phyloP scores from a whole-genome alignment of 2,797 vertebrate genomes.

The Chaetodon trifasciatus region DNA sequence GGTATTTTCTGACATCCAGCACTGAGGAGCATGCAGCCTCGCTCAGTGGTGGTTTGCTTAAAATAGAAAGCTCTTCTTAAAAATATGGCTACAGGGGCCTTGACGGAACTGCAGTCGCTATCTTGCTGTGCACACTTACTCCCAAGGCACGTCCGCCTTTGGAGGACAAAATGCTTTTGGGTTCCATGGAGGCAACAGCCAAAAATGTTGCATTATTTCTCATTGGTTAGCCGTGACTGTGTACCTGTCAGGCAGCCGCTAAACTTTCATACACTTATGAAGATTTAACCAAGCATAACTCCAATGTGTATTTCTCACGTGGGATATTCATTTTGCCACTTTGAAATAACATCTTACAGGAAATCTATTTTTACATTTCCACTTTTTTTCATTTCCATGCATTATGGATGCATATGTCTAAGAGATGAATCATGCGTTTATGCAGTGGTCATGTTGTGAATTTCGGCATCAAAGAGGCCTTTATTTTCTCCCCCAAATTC shows the following conservation, averaged over 20 bases:
- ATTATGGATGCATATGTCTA: slow-evolving; percentile 51
- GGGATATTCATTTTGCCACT: slow-evolving; percentile 44
- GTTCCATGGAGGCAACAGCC: slow-evolving; percentile 44
- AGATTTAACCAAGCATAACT: slow-evolving; percentile 31
- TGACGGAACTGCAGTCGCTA: slow-evolving; percentile 64
- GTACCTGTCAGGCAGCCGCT: slow-evolving; percentile 42
- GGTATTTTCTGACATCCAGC: slow-evolving; percentile 38
- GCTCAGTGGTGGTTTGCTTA: slow-evolving; percentile 48
- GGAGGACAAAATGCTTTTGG: slow-evolving; percentile 67
- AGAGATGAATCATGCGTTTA: slow-evolving; percentile 56
- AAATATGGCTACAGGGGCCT: slow-evolving; percentile 65
- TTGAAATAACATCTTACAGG: slow-evolving; percentile 37
- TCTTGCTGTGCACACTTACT: slow-evolving; percentile 73
- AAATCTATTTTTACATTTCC: slow-evolving; percentile 34
- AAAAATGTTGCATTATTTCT: slow-evolving; percentile 63
- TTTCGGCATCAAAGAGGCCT: slow-evolving; percentile 72
- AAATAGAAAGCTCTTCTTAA: slow-evolving; percentile 70
- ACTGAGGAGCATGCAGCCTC: slow-evolving; percentile 42
- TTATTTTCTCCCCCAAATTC: slow-evolving; percentile 71
- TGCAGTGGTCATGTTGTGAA: slow-evolving; percentile 61
- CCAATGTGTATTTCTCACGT: slow-evolving; percentile 24
- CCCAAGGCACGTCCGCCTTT: slow-evolving; percentile 56
- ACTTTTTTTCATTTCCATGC: slow-evolving; percentile 33
- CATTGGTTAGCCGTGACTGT: slow-evolving; percentile 41
- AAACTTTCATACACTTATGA: slow-evolving; percentile 23